These are phyloP conservation scores for Strongylocentrotus purpuratus DNA, from an alignment of 35 echinoderm and acorn worm species.

Conservation along the genomic window DNA sequence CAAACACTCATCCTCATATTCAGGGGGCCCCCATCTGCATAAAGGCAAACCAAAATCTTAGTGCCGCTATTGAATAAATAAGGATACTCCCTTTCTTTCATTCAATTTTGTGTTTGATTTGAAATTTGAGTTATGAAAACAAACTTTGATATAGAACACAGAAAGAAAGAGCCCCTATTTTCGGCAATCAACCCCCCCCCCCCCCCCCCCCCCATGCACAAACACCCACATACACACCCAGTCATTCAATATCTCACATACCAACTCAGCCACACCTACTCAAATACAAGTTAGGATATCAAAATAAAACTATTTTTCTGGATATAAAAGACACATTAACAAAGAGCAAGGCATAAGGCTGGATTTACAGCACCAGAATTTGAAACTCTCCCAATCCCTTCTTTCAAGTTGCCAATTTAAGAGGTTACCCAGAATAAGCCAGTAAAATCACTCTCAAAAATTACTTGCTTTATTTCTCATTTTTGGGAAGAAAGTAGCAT, in stretches of 20 bases:
- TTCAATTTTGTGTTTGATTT: too few species aligned
- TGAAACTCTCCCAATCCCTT: neutral
- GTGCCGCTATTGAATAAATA: neutral
- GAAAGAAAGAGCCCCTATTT: neutral
- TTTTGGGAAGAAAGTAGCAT: neutral
- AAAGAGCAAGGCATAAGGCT: neutral
- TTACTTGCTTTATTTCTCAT: neutral
- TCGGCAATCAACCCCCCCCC: neutral
- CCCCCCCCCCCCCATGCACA: neutral
- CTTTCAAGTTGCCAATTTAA: neutral
- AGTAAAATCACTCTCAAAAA: neutral
- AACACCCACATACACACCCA: constrained; percentile 1
- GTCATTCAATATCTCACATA: neutral
- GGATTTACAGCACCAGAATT: neutral
- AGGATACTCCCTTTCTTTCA: too few species aligned
- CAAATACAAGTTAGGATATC: constrained; percentile 18
- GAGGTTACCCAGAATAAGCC: neutral
- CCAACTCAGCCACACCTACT: neutral
- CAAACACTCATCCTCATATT: neutral
- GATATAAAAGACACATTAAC: neutral
- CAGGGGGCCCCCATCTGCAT: neutral
- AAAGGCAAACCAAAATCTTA: neutral
- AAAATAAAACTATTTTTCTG: constrained; percentile 36
- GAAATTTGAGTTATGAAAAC: too few species aligned
- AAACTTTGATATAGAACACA: neutral